phyloP scores from a whole-genome alignment of 1,140 invertebrate species.

The Solenopsis invicta region DNA sequence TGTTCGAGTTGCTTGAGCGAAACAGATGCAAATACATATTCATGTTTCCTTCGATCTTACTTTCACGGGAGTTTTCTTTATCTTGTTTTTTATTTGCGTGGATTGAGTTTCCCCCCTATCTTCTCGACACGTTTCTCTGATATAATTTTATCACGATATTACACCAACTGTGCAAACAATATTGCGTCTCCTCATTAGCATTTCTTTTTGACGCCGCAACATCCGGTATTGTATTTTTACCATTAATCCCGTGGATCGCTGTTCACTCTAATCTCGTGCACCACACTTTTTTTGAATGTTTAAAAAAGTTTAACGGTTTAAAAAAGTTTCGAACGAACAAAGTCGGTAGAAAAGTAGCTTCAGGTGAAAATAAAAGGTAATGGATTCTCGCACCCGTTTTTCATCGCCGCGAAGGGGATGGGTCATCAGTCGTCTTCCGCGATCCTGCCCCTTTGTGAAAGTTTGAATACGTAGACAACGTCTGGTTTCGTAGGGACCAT shows the following conservation, averaged over 20 bases:
- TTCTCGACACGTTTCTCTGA: slow-evolving; percentile 13
- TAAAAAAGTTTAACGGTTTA: slow-evolving; percentile 43
- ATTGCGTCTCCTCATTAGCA: slow-evolving; percentile 58
- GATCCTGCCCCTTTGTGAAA: slow-evolving; percentile 55
- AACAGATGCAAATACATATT: slow-evolving; percentile 78
- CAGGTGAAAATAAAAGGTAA: slow-evolving; percentile 46
- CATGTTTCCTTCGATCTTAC: slow-evolving; percentile 64
- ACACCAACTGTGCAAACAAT: slow-evolving; percentile 35
- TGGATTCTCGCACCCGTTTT: slow-evolving; percentile 43
- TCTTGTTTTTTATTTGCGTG: slow-evolving; percentile 42
- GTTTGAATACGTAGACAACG: slow-evolving; percentile 65
- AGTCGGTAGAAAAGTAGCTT: slow-evolving; percentile 29
- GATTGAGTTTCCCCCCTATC: slow-evolving; percentile 16
- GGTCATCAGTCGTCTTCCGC: slow-evolving; percentile 50
- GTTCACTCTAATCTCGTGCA: neutral
- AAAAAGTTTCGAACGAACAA: slow-evolving; percentile 13
- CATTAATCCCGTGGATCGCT: slow-evolving; percentile 29
- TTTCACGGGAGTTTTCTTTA: slow-evolving; percentile 12
- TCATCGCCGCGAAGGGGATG: slow-evolving; percentile 25
- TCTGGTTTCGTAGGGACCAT: slow-evolving; percentile 26
- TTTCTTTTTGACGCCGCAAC: slow-evolving; percentile 17
- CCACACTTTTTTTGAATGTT: slow-evolving; percentile 17
- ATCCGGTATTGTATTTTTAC: slow-evolving; percentile 21
- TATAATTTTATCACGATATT: slow-evolving; percentile 61
- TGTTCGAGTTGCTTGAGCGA: slow-evolving; percentile 17